Percentiles rank a stretch among this genome's conserved stretches.
These are phyloP conservation scores for Orthosia incerta DNA, from an alignment of 2,888 invertebrate species.

Conservation along the genomic window DNA sequence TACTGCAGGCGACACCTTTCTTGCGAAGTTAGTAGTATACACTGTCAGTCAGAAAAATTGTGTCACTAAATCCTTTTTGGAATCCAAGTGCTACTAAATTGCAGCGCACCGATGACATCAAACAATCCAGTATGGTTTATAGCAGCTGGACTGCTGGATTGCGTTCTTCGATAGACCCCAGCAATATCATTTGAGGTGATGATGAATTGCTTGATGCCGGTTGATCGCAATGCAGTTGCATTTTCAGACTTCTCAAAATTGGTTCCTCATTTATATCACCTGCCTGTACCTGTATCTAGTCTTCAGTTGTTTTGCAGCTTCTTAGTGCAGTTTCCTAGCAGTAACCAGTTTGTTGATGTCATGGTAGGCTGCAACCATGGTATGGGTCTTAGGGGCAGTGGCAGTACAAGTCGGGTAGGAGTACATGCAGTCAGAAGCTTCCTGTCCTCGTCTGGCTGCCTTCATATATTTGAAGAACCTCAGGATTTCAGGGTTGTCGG, in stretches of 20 bases:
- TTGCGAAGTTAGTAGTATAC: background rate
- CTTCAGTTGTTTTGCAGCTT: background rate
- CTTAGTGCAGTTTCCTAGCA: slow-evolving; percentile 92
- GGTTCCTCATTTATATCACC: background rate
- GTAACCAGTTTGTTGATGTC: slow-evolving; percentile 97
- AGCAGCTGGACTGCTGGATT: background rate
- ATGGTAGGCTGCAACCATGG: slow-evolving; percentile 96
- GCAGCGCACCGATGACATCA: background rate
- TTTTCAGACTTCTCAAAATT: background rate
- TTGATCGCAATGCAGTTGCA: background rate
- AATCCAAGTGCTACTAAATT: background rate
- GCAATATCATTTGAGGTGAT: background rate
- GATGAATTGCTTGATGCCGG: background rate
- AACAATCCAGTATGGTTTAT: background rate
- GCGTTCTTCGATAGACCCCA: background rate
- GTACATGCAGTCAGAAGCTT: slow-evolving; percentile 94
- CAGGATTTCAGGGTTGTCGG: slow-evolving; percentile 96
- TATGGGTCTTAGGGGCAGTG: slow-evolving; percentile 93
- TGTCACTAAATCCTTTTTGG: background rate
- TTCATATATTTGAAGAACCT: slow-evolving; percentile 98
- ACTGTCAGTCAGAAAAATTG: background rate
- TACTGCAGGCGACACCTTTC: background rate
- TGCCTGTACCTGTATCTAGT: background rate
- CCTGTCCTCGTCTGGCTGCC: slow-evolving; percentile 96
- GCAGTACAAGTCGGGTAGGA: slow-evolving; percentile 92